Conservation (phyloP, 2,888 invertebrate genomes). For the Trichopoda pennipes region DNA sequence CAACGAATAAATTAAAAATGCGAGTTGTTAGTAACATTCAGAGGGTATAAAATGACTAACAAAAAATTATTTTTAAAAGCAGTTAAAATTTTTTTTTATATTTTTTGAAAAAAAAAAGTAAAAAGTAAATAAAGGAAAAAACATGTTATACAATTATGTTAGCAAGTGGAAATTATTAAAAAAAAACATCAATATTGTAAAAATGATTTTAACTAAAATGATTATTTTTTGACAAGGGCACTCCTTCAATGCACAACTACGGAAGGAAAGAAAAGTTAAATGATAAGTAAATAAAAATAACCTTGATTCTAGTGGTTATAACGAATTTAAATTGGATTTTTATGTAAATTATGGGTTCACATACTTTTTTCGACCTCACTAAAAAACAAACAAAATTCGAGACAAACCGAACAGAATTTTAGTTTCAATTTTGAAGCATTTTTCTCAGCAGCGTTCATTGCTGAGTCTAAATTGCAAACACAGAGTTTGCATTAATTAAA, state of each 20-base stretch:
- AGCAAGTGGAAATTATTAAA: neutral
- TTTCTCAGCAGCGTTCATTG: constrained; percentile 31
- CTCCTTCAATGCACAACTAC: constrained; percentile 61
- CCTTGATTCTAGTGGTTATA: constrained; percentile 42
- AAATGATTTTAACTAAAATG: constrained; percentile 1
- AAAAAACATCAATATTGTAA: neutral
- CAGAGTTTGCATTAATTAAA: constrained; percentile 47
- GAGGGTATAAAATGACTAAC: neutral
- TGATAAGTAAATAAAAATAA: constrained; percentile 46
- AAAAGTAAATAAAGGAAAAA: neutral
- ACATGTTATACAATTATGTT: neutral
- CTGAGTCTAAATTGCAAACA: constrained; percentile 45
- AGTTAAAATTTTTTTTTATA: too few relatives aligned
- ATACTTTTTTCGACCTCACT: constrained; percentile 78
- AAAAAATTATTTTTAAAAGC: neutral
- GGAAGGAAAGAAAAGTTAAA: constrained; percentile 49
- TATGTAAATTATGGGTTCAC: constrained; percentile 72
- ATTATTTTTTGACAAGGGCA: constrained; percentile 55
- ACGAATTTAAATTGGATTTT: constrained; percentile 43
- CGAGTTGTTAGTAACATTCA: neutral
- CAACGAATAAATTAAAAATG: neutral
- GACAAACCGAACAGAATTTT: constrained; percentile 77
- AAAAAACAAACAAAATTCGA: constrained; percentile 80
- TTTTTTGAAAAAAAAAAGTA: neutral
- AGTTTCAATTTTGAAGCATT: constrained; percentile 67